These are phyloP conservation scores for Vidua macroura DNA, from an alignment of 2,113 vertebrate species.

Conservation along the genomic window DNA sequence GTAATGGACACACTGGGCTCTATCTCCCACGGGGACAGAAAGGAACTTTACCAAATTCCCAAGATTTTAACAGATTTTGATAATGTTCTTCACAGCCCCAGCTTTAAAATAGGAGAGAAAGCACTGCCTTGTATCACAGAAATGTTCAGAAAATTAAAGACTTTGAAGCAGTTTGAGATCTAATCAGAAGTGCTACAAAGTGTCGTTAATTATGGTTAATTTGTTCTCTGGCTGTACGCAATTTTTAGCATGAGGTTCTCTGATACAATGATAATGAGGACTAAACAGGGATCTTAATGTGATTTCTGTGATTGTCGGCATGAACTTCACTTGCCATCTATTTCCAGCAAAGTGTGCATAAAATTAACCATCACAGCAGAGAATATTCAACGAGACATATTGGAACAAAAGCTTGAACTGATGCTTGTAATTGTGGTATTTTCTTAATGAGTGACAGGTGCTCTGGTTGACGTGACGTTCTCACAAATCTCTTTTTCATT, in stretches of 20 bases:
- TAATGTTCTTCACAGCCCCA: neutral
- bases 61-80: neutral
- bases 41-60: neutral
- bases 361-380: constrained; percentile 25
- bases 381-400: neutral
- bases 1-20: fast-evolving
- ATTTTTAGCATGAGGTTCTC: constrained; percentile 46
- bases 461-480: constrained; percentile 6
- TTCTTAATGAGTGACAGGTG: constrained; percentile 51
- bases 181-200: constrained; percentile 53
- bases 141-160: constrained; percentile 21
- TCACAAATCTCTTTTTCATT: neutral
- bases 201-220: constrained; percentile 58
- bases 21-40: neutral
- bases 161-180: constrained; percentile 51
- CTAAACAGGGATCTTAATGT: constrained; percentile 28
- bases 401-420: constrained; percentile 46
- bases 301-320: constrained; percentile 37
- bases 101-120: neutral
- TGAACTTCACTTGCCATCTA: constrained; percentile 25
- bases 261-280: constrained; percentile 53
- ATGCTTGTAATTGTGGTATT: neutral
- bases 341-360: constrained; percentile 44
- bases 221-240: constrained; percentile 42
- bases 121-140: neutral